Percentiles rank a stretch among this genome's conserved stretches.
These are phyloP conservation scores for Gadopsis bispinosus DNA, from an alignment of 2,797 vertebrate species.

Conservation along the genomic window DNA sequence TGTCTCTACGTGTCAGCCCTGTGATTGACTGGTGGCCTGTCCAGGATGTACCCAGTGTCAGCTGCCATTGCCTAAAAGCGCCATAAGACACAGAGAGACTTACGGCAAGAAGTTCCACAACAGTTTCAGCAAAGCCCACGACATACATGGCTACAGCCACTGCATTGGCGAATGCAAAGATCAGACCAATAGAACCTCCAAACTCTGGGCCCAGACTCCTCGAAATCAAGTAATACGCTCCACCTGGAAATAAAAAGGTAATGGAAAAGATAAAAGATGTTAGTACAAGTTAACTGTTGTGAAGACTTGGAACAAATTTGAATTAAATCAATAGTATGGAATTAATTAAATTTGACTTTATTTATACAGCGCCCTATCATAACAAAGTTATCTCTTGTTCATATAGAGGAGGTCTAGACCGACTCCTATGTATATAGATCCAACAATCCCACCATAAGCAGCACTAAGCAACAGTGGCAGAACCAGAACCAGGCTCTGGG, in stretches of 20 bases:
- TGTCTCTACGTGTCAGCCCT: background rate
- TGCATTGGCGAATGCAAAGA: slow-evolving; percentile 98
- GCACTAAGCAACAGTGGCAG: no score
- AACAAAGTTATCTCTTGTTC: no score
- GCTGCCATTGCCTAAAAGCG: background rate
- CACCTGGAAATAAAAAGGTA: slow-evolving; percentile 82
- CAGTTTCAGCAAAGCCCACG: slow-evolving; percentile 97
- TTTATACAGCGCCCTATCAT: no score
- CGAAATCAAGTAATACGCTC: slow-evolving; percentile 98
- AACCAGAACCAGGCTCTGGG: no score
- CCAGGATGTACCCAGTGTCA: background rate
- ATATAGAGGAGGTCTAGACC: no score
- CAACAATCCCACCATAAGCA: no score
- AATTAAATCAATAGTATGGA: background rate
- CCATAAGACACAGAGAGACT: slow-evolving; percentile 13
- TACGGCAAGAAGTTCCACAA: slow-evolving; percentile 93
- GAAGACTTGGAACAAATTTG: background rate
- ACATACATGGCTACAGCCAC: slow-evolving; percentile 99
- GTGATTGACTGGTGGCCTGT: background rate
- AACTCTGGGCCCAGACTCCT: slow-evolving; percentile 98
- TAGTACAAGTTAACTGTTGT: background rate
- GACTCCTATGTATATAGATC: no score
- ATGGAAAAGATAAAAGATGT: background rate
- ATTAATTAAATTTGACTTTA: no score
- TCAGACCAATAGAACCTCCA: slow-evolving; percentile 96